phyloP scores from a whole-genome alignment of 1,140 invertebrate genomes.

The Goniozus legneri region DNA sequence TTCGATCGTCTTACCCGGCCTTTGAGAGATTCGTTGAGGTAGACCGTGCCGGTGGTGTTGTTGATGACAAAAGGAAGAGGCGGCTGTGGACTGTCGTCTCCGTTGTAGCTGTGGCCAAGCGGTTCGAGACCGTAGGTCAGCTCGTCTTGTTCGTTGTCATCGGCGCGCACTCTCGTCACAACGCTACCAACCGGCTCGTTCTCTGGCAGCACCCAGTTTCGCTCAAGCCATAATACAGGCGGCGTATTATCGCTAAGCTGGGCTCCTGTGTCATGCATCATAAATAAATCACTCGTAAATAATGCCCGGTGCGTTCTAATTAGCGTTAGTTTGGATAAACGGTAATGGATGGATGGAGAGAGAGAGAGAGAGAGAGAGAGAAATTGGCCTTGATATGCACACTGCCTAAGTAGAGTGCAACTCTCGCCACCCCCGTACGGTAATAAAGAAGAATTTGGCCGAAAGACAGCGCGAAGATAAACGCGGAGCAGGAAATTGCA shows the following conservation, averaged over 20 bases:
- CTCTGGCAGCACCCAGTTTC: slow-evolving; percentile 67
- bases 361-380: slow-evolving; percentile 24
- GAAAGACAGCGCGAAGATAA: no score
- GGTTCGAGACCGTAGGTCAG: slow-evolving; percentile 64
- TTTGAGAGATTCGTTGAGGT: slow-evolving; percentile 65
- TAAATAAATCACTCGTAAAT: no score
- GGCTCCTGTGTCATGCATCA: no score
- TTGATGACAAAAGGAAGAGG: slow-evolving; percentile 68
- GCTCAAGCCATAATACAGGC: slow-evolving; percentile 56
- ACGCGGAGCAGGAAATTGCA: no score
- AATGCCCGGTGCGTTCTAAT: slow-evolving; percentile 9
- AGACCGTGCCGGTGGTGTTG: slow-evolving; percentile 65
- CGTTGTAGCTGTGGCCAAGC: slow-evolving; percentile 37
- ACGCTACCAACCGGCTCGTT: slow-evolving; percentile 62
- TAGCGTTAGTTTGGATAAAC: slow-evolving; percentile 1
- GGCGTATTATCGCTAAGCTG: slow-evolving; percentile 51
- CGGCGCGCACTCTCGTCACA: slow-evolving; percentile 59
- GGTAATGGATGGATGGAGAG: slow-evolving; percentile 17
- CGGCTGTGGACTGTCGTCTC: slow-evolving; percentile 28
- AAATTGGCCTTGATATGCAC: slow-evolving; percentile 50
- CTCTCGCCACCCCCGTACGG: slow-evolving; percentile 14
- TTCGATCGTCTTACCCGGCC: slow-evolving; percentile 58
- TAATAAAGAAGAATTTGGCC: no score
- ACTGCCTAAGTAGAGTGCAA: slow-evolving; percentile 49
- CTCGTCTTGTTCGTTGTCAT: slow-evolving; percentile 61